Percentiles rank a stretch among this genome's conserved stretches.
Conservation (phyloP, 2,113 vertebrate species). For the Percina caprodes region DNA sequence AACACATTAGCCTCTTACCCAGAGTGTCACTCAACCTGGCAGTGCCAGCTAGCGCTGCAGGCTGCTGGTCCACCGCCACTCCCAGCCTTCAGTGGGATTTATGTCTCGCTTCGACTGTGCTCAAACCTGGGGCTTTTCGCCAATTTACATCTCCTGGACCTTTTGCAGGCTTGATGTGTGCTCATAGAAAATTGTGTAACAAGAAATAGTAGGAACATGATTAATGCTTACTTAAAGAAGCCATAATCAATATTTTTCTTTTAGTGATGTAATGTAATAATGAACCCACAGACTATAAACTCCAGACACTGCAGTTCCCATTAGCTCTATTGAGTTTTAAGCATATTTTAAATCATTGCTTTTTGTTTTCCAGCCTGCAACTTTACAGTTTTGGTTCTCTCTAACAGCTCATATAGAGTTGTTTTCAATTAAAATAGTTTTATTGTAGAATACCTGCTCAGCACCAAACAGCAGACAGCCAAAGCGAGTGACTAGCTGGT, state of each 20-base stretch:
- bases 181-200: slow-evolving; percentile 2
- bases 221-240: neutral
- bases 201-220: slow-evolving; percentile 8
- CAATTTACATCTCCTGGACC: slow-evolving; percentile 25
- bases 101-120: slow-evolving; percentile 41
- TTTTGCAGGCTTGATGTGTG: slow-evolving; percentile 26
- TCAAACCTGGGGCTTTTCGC: slow-evolving; percentile 32
- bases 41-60: slow-evolving; percentile 36
- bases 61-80: slow-evolving; percentile 48
- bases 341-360: neutral
- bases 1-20: slow-evolving; percentile 66
- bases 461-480: neutral
- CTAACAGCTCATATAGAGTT: neutral
- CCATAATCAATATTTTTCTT: neutral
- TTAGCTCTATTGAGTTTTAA: neutral
- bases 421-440: neutral
- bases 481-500: neutral
- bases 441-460: neutral
- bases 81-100: slow-evolving; percentile 52
- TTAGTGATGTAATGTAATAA: neutral
- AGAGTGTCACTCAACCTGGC: slow-evolving; percentile 60
- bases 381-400: neutral
- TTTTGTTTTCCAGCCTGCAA: neutral
- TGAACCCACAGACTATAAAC: neutral
- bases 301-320: neutral